Percentiles rank a stretch among this genome's conserved stretches.
Evolutionary conservation across 2,888 invertebrate species (phyloP).

Genomic region (Hetaerina titia): DNA sequence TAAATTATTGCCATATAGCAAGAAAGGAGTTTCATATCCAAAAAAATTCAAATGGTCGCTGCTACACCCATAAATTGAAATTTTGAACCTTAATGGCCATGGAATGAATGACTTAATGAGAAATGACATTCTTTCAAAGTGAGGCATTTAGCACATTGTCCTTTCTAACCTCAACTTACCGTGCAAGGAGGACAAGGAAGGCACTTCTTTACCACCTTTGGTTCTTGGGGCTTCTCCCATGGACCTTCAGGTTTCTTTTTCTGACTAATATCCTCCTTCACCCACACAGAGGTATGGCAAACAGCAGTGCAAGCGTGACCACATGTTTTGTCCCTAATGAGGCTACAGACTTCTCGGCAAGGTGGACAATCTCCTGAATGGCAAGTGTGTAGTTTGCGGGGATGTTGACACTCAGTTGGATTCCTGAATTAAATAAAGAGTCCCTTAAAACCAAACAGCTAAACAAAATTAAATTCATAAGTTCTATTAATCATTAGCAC

Average conservation of each 20-base stretch:
- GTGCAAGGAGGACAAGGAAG: constrained; percentile 78
- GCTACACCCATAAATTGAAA: too few species aligned
- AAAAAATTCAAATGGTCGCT: too few species aligned
- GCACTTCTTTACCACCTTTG: constrained; percentile 74
- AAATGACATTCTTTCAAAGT: too few species aligned
- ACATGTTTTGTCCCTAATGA: constrained; percentile 79
- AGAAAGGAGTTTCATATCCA: too few species aligned
- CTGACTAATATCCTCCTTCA: constrained; percentile 79
- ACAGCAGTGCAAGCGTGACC: constrained; percentile 84
- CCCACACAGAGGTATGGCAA: constrained; percentile 89
- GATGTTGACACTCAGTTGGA: constrained; percentile 92
- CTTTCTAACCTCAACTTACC: constrained; percentile 69
- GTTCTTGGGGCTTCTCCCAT: constrained; percentile 76
- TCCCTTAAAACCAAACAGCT: not conserved
- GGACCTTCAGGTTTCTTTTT: constrained; percentile 77
- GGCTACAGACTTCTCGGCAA: constrained; percentile 87
- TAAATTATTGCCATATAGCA: too few species aligned
- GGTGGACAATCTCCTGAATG: constrained; percentile 92
- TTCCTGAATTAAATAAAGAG: constrained; percentile 76
- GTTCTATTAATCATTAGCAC: too few species aligned
- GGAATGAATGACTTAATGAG: too few species aligned
- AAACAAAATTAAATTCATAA: too few species aligned
- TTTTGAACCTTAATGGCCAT: too few species aligned
- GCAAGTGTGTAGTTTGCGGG: constrained; percentile 86
- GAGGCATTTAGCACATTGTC: not conserved